Evolutionary conservation across 2,113 vertebrate species (phyloP).

Genomic region (Phylloscopus whistleri): DNA sequence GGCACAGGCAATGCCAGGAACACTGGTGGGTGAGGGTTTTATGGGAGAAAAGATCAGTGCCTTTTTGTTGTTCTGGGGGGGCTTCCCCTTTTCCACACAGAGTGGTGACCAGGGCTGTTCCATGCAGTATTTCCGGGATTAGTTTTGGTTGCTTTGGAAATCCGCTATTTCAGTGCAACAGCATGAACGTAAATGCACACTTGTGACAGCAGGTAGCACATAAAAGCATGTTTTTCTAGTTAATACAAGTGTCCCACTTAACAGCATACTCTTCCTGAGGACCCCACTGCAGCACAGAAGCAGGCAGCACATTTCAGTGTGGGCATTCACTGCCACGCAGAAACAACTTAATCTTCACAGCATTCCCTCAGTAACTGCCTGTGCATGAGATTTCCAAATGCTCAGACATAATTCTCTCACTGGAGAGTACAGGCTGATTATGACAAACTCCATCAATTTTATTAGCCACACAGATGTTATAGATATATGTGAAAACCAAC

Average conservation of each 20-base stretch:
- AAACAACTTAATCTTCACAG: conserved; percentile 43
- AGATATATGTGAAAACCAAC: conserved; percentile 35
- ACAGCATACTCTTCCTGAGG: background rate
- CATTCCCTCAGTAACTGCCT: conserved; percentile 16
- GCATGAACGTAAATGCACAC: accelerated
- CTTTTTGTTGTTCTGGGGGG: background rate
- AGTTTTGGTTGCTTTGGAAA: background rate
- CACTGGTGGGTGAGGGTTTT: background rate
- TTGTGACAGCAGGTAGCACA: background rate
- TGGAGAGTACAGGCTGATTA: conserved; percentile 46
- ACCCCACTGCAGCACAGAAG: background rate
- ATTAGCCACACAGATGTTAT: conserved; percentile 65
- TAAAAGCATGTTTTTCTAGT: background rate
- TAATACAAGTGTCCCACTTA: background rate
- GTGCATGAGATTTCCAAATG: conserved; percentile 46
- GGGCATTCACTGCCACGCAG: background rate
- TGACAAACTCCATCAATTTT: conserved; percentile 62
- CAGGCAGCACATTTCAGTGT: background rate
- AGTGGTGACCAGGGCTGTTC: background rate
- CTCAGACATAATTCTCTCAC: conserved; percentile 41
- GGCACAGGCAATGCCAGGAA: background rate
- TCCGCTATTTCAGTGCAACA: background rate
- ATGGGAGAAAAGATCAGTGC: background rate
- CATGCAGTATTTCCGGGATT: background rate
- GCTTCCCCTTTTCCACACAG: accelerated